Percentiles rank a stretch among this genome's conserved stretches.
These are phyloP conservation scores for Reinhardtius hippoglossoides DNA, from an alignment of 2,113 vertebrate genomes.

Conservation along the genomic window DNA sequence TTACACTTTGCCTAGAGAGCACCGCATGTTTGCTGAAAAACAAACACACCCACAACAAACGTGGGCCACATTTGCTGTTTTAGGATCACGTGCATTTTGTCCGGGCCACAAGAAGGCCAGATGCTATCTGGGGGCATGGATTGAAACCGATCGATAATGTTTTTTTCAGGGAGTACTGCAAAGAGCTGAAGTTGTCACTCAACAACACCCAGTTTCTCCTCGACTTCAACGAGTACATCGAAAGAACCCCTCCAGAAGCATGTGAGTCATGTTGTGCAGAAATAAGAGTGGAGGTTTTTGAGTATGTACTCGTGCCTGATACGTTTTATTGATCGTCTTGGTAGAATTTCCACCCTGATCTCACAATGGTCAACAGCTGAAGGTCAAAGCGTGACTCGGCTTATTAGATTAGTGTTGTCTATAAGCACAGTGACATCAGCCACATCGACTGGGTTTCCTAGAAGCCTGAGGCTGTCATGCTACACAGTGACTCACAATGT, in stretches of 20 bases:
- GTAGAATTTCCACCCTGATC: conserved; percentile 19
- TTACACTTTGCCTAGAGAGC: no score
- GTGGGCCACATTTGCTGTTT: no score
- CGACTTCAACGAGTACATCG: conserved; percentile 93
- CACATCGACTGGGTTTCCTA: conserved; percentile 59
- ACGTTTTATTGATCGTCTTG: conserved; percentile 3
- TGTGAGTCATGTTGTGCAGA: conserved; percentile 87
- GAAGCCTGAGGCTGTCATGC: conserved; percentile 65
- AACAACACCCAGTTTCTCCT: conserved; percentile 97
- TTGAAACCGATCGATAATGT: conserved; percentile 37
- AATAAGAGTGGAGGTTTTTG: neutral
- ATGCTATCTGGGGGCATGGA: neutral
- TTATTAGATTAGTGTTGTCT: conserved; percentile 58
- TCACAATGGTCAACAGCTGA: conserved; percentile 41
- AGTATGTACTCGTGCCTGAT: neutral
- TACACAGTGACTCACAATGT: conserved; percentile 63
- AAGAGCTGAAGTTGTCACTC: conserved; percentile 88
- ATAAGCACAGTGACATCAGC: conserved; percentile 60
- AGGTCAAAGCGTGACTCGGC: conserved; percentile 48
- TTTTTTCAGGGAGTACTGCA: conserved; percentile 94
- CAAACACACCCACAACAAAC: no score
- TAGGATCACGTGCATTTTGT: no score
- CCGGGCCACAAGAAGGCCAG: no score
- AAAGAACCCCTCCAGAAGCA: conserved; percentile 89
- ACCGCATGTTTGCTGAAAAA: no score